phyloP scores from a whole-genome alignment of 2,113 vertebrate genomes.

The Xiphophorus couchianus region DNA sequence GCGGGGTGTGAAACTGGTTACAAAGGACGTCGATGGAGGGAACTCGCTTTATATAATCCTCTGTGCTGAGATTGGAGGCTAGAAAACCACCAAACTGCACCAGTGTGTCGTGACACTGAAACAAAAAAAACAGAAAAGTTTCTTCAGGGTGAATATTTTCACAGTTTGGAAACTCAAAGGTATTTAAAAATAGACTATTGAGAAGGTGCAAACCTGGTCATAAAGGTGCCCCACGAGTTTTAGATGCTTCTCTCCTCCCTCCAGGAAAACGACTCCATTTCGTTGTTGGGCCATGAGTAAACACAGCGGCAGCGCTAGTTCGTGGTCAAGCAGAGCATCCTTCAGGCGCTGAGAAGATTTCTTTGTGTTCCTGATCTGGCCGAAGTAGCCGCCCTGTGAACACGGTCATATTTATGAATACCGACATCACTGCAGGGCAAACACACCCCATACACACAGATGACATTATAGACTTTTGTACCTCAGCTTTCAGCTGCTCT shows the following conservation, averaged over 20 bases:
- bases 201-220: slow-evolving; percentile 85
- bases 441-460: no score
- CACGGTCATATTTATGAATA: neutral
- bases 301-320: slow-evolving; percentile 94
- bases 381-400: slow-evolving; percentile 96
- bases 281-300: slow-evolving; percentile 96
- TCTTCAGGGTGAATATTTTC: neutral
- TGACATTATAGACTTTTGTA: slow-evolving; percentile 49
- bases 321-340: slow-evolving; percentile 92
- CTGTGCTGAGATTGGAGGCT: slow-evolving; percentile 98
- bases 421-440: neutral
- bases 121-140: neutral
- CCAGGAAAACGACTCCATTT: slow-evolving; percentile 91
- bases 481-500: slow-evolving; percentile 98
- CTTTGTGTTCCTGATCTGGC: slow-evolving; percentile 98
- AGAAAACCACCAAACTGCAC: slow-evolving; percentile 98
- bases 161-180: neutral
- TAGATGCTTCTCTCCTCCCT: slow-evolving; percentile 96
- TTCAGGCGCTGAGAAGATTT: slow-evolving; percentile 98
- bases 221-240: slow-evolving; percentile 98
- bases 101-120: slow-evolving; percentile 95
- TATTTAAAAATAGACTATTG: neutral
- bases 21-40: slow-evolving; percentile 97
- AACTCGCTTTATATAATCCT: slow-evolving; percentile 98
- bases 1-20: slow-evolving; percentile 97